A percentile compares a stretch with the other conserved stretches of the same genome.
These are phyloP conservation scores for Lucifuga dentata DNA, from an alignment of 2,113 vertebrate species.

Conservation along the genomic window DNA sequence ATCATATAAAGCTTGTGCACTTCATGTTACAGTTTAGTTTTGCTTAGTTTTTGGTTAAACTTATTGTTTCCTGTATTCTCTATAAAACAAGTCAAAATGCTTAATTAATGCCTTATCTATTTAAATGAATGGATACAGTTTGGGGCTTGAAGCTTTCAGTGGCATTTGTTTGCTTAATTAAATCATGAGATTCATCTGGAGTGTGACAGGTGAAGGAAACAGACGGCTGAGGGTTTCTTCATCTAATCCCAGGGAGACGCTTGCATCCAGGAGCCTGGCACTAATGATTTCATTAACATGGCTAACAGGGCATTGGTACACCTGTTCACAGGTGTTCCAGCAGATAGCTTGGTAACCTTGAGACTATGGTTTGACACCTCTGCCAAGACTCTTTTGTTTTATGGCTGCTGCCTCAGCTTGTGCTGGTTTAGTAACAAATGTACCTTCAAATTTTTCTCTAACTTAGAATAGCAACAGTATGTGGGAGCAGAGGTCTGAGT, in stretches of 20 bases:
- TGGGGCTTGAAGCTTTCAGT: constrained; percentile 43
- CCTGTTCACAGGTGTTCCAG: constrained; percentile 74
- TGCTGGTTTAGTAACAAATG: constrained; percentile 42
- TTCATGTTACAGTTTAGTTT: too few relatives aligned
- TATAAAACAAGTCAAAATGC: constrained; percentile 26
- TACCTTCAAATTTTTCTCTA: constrained; percentile 4
- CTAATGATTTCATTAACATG: constrained; percentile 83
- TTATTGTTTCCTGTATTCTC: background rate
- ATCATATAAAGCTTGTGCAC: background rate
- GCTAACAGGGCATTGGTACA: constrained; percentile 77
- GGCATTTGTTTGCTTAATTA: constrained; percentile 78
- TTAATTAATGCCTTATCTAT: constrained; percentile 31
- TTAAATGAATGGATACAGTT: constrained; percentile 46
- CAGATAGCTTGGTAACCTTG: constrained; percentile 79
- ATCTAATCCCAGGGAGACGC: constrained; percentile 68
- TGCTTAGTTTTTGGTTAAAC: too few relatives aligned
- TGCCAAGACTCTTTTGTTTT: constrained; percentile 58
- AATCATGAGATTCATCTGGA: constrained; percentile 71
- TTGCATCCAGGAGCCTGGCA: constrained; percentile 72
- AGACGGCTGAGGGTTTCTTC: constrained; percentile 72
- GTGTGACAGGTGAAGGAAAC: constrained; percentile 75
- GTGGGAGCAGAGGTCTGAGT: constrained; percentile 17
- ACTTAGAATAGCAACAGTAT: background rate
- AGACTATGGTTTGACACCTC: constrained; percentile 63
- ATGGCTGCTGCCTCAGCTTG: constrained; percentile 45